Evolutionary conservation across 1,140 invertebrate species (phyloP).

Genomic region (Drosophila ananassae): DNA sequence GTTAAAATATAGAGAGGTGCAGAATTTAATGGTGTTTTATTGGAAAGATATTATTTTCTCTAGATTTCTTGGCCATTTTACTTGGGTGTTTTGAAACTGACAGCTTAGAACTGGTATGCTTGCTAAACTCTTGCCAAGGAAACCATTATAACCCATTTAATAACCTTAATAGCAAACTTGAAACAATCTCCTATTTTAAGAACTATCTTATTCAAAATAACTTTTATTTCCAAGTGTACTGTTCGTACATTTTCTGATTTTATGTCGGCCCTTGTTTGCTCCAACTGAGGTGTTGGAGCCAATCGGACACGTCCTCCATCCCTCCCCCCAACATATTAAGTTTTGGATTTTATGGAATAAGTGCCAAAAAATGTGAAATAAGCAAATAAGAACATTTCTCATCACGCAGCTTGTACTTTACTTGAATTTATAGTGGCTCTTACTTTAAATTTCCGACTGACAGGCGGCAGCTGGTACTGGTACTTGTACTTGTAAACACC

Average conservation of each 20-base stretch:
- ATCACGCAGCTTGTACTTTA: constrained; percentile 17
- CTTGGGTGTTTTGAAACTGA: no score
- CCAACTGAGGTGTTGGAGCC: neutral
- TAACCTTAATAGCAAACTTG: no score
- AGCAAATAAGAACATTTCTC: constrained; percentile 37
- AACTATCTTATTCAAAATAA: no score
- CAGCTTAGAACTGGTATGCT: no score
- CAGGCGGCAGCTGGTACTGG: constrained; percentile 30
- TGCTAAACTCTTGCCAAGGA: no score
- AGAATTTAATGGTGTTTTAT: no score
- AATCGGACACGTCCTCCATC: no score
- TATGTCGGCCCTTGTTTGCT: neutral
- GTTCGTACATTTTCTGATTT: neutral
- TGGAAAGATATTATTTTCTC: no score
- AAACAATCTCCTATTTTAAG: no score
- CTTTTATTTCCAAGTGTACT: neutral
- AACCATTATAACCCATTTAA: no score
- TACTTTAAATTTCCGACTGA: constrained; percentile 44
- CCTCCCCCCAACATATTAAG: neutral
- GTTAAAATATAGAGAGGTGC: no score
- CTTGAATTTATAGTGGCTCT: constrained; percentile 9
- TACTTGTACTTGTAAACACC: neutral
- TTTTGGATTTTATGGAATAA: constrained; percentile 44
- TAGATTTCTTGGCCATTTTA: no score
- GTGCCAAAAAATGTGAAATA: constrained; percentile 33